These are phyloP conservation scores for Hylia prasina DNA, from an alignment of 2,113 vertebrate genomes.

Conservation along the genomic window DNA sequence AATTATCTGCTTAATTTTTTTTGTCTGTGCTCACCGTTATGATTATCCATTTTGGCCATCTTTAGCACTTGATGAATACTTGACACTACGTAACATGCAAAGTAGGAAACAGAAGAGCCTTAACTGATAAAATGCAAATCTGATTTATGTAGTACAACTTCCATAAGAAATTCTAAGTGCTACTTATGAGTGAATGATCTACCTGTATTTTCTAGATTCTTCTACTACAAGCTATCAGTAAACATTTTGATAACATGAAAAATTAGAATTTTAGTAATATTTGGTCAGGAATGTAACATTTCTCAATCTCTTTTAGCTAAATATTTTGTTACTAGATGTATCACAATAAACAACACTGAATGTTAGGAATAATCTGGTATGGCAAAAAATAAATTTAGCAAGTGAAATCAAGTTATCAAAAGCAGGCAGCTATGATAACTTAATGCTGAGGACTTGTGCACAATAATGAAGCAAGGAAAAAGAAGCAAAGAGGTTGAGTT, in stretches of 20 bases:
- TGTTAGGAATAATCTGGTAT: neutral
- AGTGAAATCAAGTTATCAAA: neutral
- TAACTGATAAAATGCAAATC: neutral
- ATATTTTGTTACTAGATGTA: neutral
- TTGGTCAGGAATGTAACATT: neutral
- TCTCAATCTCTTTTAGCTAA: neutral
- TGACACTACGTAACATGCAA: neutral
- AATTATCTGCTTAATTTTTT: neutral
- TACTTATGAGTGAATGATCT: neutral
- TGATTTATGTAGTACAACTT: neutral
- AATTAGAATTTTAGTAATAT: neutral
- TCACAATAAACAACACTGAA: neutral
- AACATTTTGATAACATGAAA: neutral
- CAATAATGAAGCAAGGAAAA: neutral
- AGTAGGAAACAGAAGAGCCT: neutral
- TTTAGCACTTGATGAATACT: neutral
- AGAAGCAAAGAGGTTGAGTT: neutral
- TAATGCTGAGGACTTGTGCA: neutral
- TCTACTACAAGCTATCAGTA: neutral
- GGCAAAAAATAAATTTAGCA: neutral
- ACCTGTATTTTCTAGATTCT: neutral
- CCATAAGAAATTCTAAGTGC: neutral
- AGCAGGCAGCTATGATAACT: neutral
- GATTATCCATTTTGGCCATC: neutral
- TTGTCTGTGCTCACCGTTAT: neutral